Evolutionary conservation across 2,113 vertebrate species (phyloP).

Genomic region (sheep (Ovis aries)): ARS-UI_Ramb_v3.0 NC_056054.1:31562501-31563000

Average conservation of each 20-base stretch:
- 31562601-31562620: too few species aligned
- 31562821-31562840: neutral
- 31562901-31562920: neutral
- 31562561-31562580: too few species aligned
- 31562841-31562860: neutral
- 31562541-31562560: neutral
- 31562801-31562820: neutral
- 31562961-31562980: neutral
- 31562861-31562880: neutral
- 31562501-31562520: neutral
- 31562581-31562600: fast-evolving
- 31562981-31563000: neutral
- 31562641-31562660: fast-evolving
- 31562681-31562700: neutral
- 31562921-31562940: neutral
- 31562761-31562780: neutral
- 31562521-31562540: neutral
- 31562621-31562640: neutral
- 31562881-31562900: neutral
- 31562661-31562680: fast-evolving
- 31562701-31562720: neutral
- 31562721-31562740: neutral
- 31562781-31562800: neutral
- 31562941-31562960: neutral
- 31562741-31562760: neutral